Conservation (phyloP, 1,140 invertebrate species). For the Lanistes nyassanus region DNA sequence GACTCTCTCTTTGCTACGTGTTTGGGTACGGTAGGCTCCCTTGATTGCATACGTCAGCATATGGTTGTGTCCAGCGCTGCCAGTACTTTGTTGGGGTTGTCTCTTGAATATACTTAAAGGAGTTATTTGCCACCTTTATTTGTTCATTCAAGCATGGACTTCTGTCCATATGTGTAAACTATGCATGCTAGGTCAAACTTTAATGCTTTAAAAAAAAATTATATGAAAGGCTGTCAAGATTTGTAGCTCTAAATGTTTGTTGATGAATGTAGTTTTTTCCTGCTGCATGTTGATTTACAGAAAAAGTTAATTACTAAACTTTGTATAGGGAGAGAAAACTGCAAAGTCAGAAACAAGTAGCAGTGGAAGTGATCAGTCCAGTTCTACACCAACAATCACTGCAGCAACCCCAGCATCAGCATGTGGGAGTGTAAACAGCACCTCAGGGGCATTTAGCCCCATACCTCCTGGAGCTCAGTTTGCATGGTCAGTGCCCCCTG, state of each 20-base stretch:
- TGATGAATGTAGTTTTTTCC: background rate
- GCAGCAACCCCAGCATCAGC: background rate
- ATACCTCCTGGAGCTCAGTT: background rate
- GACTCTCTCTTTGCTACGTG: no score
- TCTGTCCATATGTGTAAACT: background rate
- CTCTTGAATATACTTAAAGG: background rate
- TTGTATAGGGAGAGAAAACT: constrained; percentile 14
- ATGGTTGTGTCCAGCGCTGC: no score
- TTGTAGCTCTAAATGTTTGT: background rate
- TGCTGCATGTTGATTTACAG: background rate
- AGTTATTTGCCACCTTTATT: background rate
- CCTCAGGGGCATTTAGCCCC: no score
- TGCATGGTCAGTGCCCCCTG: constrained; percentile 22
- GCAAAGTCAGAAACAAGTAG: background rate
- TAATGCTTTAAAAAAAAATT: background rate
- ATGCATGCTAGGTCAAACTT: background rate
- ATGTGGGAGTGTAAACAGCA: no score
- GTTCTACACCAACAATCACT: background rate
- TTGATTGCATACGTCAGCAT: no score
- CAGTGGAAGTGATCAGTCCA: background rate
- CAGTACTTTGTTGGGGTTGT: background rate
- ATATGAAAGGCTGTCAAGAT: background rate
- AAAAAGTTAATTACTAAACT: background rate
- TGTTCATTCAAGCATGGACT: background rate
- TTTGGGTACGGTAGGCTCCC: no score